These are phyloP conservation scores for Bucco capensis DNA, from an alignment of 2,113 vertebrate genomes.

Conservation along the genomic window DNA sequence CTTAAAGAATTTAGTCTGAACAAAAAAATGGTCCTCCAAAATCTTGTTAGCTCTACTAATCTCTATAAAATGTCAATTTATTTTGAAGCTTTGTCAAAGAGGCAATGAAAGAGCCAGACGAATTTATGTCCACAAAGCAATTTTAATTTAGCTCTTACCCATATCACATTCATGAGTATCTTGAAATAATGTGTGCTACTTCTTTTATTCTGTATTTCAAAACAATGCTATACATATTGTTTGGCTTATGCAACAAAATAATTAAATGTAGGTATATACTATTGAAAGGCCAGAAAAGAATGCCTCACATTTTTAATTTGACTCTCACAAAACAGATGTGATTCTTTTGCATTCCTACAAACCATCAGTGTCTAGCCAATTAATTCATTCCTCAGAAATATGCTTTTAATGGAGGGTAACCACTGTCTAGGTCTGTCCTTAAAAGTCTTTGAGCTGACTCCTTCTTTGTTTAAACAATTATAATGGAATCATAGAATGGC, in stretches of 20 bases:
- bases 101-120: background rate
- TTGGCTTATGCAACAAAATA: background rate
- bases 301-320: background rate
- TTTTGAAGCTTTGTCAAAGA: background rate
- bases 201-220: background rate
- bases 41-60: background rate
- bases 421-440: background rate
- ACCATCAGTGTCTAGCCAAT: background rate
- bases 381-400: background rate
- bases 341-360: background rate
- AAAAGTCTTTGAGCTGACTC: too few relatives aligned
- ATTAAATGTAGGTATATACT: background rate
- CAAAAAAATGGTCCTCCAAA: background rate
- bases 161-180: background rate
- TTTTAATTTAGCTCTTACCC: background rate
- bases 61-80: fast-evolving
- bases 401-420: background rate
- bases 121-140: background rate
- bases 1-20: background rate
- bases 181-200: background rate
- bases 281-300: background rate
- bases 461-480: too few relatives aligned
- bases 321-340: background rate
- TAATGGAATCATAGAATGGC: too few relatives aligned
- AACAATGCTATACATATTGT: background rate